These are phyloP conservation scores for Sminthurides aquaticus DNA, from an alignment of 2,888 invertebrate genomes.

Conservation along the genomic window DNA sequence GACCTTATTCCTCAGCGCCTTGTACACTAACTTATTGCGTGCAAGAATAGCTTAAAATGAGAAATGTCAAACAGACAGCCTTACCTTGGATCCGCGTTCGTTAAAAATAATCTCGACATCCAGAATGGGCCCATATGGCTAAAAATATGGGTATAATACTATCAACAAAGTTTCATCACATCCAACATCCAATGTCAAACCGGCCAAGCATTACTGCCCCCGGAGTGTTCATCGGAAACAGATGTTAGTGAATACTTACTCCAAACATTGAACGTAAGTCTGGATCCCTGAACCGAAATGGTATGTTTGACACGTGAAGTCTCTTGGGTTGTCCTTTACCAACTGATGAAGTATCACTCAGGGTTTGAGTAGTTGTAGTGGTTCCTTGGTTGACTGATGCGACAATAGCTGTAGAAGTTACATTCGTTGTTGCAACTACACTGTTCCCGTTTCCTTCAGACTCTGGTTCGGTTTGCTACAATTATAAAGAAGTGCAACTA, in stretches of 20 bases:
- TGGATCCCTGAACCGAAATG: constrained; percentile 97
- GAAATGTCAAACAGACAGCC: too few relatives aligned
- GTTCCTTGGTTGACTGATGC: constrained; percentile 33
- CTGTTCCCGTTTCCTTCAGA: constrained; percentile 48
- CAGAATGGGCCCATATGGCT: constrained; percentile 98
- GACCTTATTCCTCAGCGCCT: too few relatives aligned
- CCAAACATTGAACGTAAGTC: constrained; percentile 97
- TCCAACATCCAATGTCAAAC: not conserved
- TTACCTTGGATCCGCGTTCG: constrained; percentile 99
- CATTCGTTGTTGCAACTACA: constrained; percentile 3
- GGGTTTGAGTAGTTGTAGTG: constrained; percentile 36
- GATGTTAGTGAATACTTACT: constrained; percentile 56
- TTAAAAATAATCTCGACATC: constrained; percentile 99
- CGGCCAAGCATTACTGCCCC: not conserved
- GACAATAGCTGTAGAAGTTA: constrained; percentile 48
- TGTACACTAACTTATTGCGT: too few relatives aligned
- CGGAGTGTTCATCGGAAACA: not conserved
- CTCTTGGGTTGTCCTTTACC: constrained; percentile 63
- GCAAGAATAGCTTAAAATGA: too few relatives aligned
- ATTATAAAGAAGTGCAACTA: constrained; percentile 29
- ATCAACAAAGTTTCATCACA: constrained; percentile 2
- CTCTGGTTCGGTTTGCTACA: constrained; percentile 58
- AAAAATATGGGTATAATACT: constrained; percentile 49
- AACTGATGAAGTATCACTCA: constrained; percentile 30
- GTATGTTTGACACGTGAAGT: constrained; percentile 98